Conservation (phyloP, 1,140 invertebrate species). For the Drosophila novamexicana region DNA sequence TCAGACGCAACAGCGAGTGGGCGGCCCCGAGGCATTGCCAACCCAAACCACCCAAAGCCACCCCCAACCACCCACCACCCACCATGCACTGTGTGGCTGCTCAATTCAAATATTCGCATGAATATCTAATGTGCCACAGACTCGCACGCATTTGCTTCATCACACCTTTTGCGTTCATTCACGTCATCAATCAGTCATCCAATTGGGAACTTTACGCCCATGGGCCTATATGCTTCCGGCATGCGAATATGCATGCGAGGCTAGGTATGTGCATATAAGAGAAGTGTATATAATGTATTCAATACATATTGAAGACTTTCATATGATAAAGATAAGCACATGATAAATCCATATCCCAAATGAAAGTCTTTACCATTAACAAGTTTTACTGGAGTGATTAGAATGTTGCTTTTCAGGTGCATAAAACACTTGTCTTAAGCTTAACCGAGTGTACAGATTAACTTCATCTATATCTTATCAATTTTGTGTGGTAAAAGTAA, state of each 20-base stretch:
- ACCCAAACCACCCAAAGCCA: slow-evolving; percentile 11
- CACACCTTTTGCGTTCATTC: slow-evolving; percentile 59
- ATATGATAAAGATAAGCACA: not conserved
- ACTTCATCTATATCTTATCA: slow-evolving; percentile 25
- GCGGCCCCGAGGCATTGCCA: slow-evolving; percentile 61
- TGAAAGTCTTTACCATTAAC: not conserved
- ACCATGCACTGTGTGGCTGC: slow-evolving; percentile 2
- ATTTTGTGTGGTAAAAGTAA: slow-evolving; percentile 6
- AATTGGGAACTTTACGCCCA: slow-evolving; percentile 43
- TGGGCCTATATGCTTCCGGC: slow-evolving; percentile 16
- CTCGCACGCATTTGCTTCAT: slow-evolving; percentile 56
- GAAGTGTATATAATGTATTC: slow-evolving; percentile 1
- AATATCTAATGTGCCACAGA: slow-evolving; percentile 71
- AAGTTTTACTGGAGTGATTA: not conserved
- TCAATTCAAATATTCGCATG: slow-evolving; percentile 53
- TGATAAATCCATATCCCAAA: not conserved
- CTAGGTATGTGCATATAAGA: slow-evolving; percentile 9
- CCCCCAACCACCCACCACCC: too few relatives aligned
- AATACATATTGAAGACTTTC: too few relatives aligned
- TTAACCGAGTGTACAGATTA: not conserved
- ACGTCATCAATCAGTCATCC: slow-evolving; percentile 79
- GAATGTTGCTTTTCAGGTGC: too few relatives aligned
- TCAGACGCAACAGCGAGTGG: slow-evolving; percentile 76
- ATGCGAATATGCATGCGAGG: not conserved
- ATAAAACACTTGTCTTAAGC: not conserved